These are phyloP conservation scores for Dolichotis patagonum DNA, from an alignment of 2,113 vertebrate genomes.

Conservation along the genomic window DNA sequence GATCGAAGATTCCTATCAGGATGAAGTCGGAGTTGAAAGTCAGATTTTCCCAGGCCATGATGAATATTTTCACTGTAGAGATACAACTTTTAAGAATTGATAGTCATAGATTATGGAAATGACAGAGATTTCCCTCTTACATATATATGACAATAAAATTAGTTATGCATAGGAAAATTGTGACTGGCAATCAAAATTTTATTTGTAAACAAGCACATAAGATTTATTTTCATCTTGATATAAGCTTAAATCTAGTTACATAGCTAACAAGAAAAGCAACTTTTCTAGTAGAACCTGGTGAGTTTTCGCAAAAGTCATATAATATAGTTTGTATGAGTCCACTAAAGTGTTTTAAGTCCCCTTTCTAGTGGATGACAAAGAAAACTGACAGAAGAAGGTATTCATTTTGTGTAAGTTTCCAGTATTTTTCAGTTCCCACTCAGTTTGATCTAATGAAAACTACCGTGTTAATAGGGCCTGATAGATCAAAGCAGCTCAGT, in stretches of 20 bases:
- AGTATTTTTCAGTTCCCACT: too few species aligned
- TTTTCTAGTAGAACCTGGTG: background rate
- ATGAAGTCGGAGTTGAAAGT: background rate
- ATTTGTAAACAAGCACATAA: background rate
- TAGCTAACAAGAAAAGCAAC: background rate
- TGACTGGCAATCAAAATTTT: background rate
- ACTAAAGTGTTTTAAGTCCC: background rate
- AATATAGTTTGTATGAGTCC: background rate
- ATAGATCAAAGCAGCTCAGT: background rate
- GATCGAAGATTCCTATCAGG: constrained; percentile 26
- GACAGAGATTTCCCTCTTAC: background rate
- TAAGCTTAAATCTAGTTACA: background rate
- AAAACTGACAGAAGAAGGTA: background rate
- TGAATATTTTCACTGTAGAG: background rate
- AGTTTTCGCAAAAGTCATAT: background rate
- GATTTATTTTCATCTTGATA: background rate
- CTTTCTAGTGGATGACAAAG: background rate
- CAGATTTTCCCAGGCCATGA: background rate
- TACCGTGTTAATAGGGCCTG: too few species aligned
- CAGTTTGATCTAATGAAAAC: background rate
- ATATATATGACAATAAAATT: too few species aligned
- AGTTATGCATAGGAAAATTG: background rate
- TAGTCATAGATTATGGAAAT: background rate
- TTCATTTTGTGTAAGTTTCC: background rate
- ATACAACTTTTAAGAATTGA: background rate